These are phyloP conservation scores for Eurytemora carolleeae DNA, from an alignment of 1,140 invertebrate genomes.

Conservation along the genomic window DNA sequence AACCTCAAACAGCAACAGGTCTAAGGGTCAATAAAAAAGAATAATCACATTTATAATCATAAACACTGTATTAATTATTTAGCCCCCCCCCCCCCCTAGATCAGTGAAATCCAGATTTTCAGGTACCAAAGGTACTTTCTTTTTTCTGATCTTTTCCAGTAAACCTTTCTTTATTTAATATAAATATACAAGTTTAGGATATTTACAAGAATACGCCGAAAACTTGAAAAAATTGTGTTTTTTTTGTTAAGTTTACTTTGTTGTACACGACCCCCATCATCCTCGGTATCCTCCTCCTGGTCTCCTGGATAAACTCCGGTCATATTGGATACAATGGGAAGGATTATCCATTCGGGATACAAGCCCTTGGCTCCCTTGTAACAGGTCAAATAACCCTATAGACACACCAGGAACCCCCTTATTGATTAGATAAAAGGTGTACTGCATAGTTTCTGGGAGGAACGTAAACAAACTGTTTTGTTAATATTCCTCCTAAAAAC, in stretches of 20 bases:
- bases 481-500: background rate
- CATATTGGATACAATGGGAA: slow-evolving; percentile 1
- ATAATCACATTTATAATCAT: background rate
- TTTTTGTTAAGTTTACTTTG: background rate
- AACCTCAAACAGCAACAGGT: too few relatives aligned
- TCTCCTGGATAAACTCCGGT: slow-evolving; percentile 2
- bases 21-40: too few relatives aligned
- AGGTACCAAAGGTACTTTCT: background rate
- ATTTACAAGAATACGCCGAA: background rate
- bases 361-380: slow-evolving; percentile 7
- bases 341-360: slow-evolving; percentile 1
- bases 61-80: background rate
- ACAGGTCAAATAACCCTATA: slow-evolving; percentile 1
- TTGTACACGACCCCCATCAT: slow-evolving; percentile 2
- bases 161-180: background rate
- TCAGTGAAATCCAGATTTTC: background rate
- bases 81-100: background rate
- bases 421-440: too few relatives aligned
- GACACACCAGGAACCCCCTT: too few relatives aligned
- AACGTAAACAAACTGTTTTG: background rate
- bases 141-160: background rate
- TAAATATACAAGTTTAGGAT: background rate
- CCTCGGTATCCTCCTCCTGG: slow-evolving; percentile 1
- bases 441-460: background rate
- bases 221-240: background rate